Conservation (phyloP, 2,888 invertebrate genomes). For the Epinotia bilunana region DNA sequence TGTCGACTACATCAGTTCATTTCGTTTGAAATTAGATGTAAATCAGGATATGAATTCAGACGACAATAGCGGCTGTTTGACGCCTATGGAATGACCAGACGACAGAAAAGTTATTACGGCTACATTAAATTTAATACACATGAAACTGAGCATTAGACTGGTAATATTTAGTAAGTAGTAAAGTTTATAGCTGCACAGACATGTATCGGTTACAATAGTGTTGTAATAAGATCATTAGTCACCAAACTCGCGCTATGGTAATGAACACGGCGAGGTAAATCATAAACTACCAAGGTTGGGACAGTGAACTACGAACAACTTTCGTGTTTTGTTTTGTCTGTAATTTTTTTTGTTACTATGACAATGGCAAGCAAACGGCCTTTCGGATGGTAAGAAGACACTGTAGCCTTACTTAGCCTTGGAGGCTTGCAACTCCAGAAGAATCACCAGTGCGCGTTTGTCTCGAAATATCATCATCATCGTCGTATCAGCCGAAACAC, state of each 20-base stretch:
- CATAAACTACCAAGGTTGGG: constrained; percentile 69
- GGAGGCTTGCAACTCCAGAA: no score
- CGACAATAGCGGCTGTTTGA: no score
- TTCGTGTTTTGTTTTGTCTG: background rate
- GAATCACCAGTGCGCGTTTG: no score
- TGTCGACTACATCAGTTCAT: no score
- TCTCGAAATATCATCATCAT: no score
- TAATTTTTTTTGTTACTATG: background rate
- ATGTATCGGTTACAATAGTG: constrained; percentile 32
- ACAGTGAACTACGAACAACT: constrained; percentile 50
- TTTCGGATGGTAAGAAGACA: no score
- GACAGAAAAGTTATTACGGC: background rate
- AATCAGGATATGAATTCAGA: no score
- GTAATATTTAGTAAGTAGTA: constrained; percentile 2
- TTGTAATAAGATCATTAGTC: constrained; percentile 64
- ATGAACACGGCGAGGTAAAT: constrained; percentile 67
- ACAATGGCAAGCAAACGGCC: no score
- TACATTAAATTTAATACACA: background rate
- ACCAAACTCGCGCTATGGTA: constrained; percentile 67
- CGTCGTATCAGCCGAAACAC: no score
- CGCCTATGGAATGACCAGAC: background rate
- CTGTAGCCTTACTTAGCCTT: no score
- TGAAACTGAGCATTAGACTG: background rate
- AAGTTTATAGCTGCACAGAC: constrained; percentile 1
- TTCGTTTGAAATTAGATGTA: no score